phyloP scores from a whole-genome alignment of 2,888 invertebrate genomes.

The Onchidella celtica region DNA sequence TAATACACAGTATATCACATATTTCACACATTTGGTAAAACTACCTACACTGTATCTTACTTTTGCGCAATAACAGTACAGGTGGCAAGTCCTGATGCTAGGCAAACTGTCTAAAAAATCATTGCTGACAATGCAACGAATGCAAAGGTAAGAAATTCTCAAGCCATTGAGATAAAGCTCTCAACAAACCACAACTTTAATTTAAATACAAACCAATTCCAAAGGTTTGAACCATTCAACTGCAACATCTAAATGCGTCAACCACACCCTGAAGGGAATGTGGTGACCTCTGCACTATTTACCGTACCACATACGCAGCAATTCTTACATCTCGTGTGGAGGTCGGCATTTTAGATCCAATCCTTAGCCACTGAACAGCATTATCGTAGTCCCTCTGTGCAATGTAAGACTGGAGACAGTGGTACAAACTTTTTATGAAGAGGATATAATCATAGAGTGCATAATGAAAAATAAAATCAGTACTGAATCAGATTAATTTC shows the following conservation, averaged over 20 bases:
- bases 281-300: background rate
- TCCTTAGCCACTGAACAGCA: slow-evolving; percentile 71
- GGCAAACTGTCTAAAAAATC: no score
- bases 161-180: background rate
- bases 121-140: no score
- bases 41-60: no score
- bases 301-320: slow-evolving; percentile 41
- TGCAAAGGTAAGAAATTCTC: no score
- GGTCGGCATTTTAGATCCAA: slow-evolving; percentile 49
- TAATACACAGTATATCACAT: no score
- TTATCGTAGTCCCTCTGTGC: slow-evolving; percentile 67
- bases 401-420: slow-evolving; percentile 68
- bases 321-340: slow-evolving; percentile 46
- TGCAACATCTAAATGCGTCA: background rate
- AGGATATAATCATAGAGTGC: no score
- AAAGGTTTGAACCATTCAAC: background rate
- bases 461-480: no score
- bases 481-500: no score
- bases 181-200: background rate
- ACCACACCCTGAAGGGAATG: background rate
- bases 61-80: no score
- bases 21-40: no score
- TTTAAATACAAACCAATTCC: slow-evolving; percentile 32
- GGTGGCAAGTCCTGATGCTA: no score
- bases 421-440: no score